These are phyloP conservation scores for Camponotus vicinus DNA, from an alignment of 1,140 invertebrate species.

Conservation along the genomic window DNA sequence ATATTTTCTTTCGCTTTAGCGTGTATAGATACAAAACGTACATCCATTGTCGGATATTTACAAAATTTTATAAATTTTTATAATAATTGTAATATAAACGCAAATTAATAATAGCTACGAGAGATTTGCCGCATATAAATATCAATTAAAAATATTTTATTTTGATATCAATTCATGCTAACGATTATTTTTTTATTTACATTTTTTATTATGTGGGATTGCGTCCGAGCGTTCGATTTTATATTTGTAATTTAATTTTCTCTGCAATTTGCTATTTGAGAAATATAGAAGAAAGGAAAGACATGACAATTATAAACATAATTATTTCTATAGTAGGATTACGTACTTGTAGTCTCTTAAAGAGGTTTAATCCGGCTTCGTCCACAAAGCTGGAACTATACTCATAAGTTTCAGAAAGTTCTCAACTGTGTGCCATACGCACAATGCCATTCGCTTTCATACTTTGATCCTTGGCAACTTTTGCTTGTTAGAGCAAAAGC, in stretches of 20 bases:
- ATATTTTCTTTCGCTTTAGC: too few species aligned
- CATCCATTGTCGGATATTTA: not conserved
- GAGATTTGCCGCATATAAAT: not conserved
- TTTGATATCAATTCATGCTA: not conserved
- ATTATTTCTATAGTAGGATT: slow-evolving; percentile 69
- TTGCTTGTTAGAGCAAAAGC: slow-evolving; percentile 22
- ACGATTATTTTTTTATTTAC: not conserved
- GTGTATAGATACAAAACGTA: too few species aligned
- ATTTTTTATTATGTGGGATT: not conserved
- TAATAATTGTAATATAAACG: not conserved
- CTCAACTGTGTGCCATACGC: slow-evolving; percentile 14
- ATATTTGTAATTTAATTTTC: not conserved
- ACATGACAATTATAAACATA: slow-evolving; percentile 40
- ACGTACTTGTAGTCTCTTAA: slow-evolving; percentile 33
- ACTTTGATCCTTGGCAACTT: slow-evolving; percentile 58
- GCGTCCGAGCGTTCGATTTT: not conserved
- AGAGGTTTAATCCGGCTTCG: slow-evolving; percentile 59
- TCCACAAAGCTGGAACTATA: slow-evolving; percentile 53
- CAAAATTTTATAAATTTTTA: not conserved
- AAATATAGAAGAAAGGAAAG: not conserved
- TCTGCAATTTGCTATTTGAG: not conserved
- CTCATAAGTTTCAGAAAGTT: slow-evolving; percentile 66
- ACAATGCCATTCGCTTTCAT: slow-evolving; percentile 54
- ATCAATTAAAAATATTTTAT: slow-evolving; percentile 8
- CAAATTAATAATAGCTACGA: not conserved